Base-by-base conservation (phyloP, 2,797 vertebrate species). In the Octomys mimax region DNA sequence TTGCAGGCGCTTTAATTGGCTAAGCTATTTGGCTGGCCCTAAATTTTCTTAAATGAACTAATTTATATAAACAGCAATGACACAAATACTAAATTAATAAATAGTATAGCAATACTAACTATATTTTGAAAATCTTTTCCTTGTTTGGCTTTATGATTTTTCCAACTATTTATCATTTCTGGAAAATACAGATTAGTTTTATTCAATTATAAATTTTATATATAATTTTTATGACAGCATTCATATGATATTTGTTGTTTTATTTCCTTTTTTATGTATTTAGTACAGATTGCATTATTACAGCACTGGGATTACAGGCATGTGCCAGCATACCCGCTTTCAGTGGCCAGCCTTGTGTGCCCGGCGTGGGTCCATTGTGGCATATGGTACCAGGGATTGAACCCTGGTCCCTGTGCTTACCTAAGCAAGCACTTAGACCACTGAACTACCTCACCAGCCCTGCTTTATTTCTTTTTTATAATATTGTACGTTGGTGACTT, bases 381-480 rank as follows among this genome's bases (percentile, higher is more conserved):
- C 54, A 57, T 57, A 5, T 57, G 54, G 16, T 57, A 14, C 54
- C 54, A 57, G 12, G 54, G 54, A 57, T 57, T 57, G 16, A 57
- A 57, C 54, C 16, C 14, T 14, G 16, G 54, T 18, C 1, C 54
- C 54, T 18, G 16, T 57, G 54, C 54, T 57, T 57, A 16, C 19
- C 54, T 57, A 57, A 57, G 54, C 14, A 57, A 57, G 54, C 16
- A 18, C 54, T 57, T 57, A 57, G 14, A 4, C 16, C 14, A 16
- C 54, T 57, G 54, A 57, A 2, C 54, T 57, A 57, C 2, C 54
- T 57, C 54, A 57, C 54, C 14, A 16, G 54, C 54, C 54, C 89
- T 91, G 13, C 46, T 82, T 73, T 95, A 92, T 62, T 92, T 90
- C 61, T 80, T 93, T 81, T 57, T 66, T 6, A n/a, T 4, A 49